Evolutionary conservation across 2,888 invertebrate genomes (phyloP).

Genomic region (Melikaiella ostensackeni): DNA sequence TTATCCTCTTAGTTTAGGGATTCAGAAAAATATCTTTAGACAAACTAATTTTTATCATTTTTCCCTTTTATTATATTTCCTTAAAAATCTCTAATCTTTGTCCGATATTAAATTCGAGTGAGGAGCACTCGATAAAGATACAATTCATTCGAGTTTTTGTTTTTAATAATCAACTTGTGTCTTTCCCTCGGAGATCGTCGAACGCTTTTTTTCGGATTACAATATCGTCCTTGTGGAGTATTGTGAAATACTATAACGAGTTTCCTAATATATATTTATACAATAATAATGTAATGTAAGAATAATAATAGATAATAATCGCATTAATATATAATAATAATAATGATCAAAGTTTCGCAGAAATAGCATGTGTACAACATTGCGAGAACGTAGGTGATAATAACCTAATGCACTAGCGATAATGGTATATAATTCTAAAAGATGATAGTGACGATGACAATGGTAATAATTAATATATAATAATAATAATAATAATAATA

Average conservation of each 20-base stretch:
- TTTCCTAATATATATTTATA: slow-evolving; percentile 53
- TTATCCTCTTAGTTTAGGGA: slow-evolving; percentile 9
- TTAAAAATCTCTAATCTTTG: slow-evolving; percentile 23
- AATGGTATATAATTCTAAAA: slow-evolving; percentile 46
- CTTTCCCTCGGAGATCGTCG: slow-evolving; percentile 37
- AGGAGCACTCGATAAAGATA: slow-evolving; percentile 38
- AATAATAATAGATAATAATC: slow-evolving; percentile 40
- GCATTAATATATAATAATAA: slow-evolving; percentile 40
- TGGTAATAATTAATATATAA: slow-evolving; percentile 44
- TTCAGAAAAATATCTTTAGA: slow-evolving; percentile 35
- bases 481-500: slow-evolving; percentile 61
- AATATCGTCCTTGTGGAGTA: slow-evolving; percentile 59
- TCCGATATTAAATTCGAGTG: slow-evolving; percentile 35
- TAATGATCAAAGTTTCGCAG: slow-evolving; percentile 50
- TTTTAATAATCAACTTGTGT: slow-evolving; percentile 28
- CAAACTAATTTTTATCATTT: slow-evolving; percentile 20
- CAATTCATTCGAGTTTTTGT: slow-evolving; percentile 31
- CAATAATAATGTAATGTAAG: slow-evolving; percentile 47
- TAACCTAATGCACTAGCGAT: slow-evolving; percentile 33
- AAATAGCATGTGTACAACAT: slow-evolving; percentile 50
- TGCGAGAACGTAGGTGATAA: slow-evolving; percentile 46
- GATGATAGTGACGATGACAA: slow-evolving; percentile 43
- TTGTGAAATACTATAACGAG: slow-evolving; percentile 63
- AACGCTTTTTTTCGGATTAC: slow-evolving; percentile 41
- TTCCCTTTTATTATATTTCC: slow-evolving; percentile 10